Evolutionary conservation across 2,113 vertebrate species (phyloP), one percentile per base, ranked within the genome.

Genomic region (Ovibos moschatus): DNA sequence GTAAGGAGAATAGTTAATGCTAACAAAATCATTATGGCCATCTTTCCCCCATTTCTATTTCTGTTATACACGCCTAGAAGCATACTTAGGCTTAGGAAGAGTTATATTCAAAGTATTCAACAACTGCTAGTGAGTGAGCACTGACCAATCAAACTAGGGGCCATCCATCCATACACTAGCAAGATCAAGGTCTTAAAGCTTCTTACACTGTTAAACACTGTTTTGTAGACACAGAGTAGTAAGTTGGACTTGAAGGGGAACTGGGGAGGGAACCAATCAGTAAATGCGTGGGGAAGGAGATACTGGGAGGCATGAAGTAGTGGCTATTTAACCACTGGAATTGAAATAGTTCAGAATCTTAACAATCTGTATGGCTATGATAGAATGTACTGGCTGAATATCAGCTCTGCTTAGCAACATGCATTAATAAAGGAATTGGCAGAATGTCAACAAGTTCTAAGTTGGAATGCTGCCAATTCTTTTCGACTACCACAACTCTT

Each of bases 351-450:
- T 89, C 47, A 85, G 84, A 95, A 89, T 87, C 40, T 93, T 86
- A 96, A 36, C 67, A 58, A 81, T 19, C 47, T 12, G 14, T 93
- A 64, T 47, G 51, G 21, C 58, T 89, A 3, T 76, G 53, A 45
- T 84, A 23, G 74, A 96, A 93, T 4, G 16, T 9, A 71, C 51
- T 81, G 93, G 55, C 33, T 74, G 71, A 57, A 17, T 55, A 94
- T 86, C 53, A 78, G 53, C 47, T 91, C 95, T 71, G 43, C 88
- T 93, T 60, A 87, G 83, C 87, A 88, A 93, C 78, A 60, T 50
- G n/a, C 82, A 89, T 97, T 97, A 79, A 93, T 95, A 98, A 87
- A 88, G 13, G 85, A 94, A 97, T 67, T 95, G 96, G 97, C 93
- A 97, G 84, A 84, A 55, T 89, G 93, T 97, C 97, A 98, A 50